Conservation (phyloP, 2,888 invertebrate species). For the Parnassius smintheus region DNA sequence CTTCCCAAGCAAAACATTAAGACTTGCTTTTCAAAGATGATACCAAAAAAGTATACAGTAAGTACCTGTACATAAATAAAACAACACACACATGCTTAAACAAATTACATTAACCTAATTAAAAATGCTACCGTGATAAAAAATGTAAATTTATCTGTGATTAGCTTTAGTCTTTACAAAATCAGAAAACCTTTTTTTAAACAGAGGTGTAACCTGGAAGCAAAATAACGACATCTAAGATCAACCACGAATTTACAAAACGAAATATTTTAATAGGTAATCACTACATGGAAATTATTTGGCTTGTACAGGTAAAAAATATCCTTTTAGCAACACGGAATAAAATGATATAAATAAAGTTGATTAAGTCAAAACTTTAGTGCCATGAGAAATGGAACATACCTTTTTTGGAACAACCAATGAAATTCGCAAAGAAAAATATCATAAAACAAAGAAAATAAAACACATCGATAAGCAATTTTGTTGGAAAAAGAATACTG, state of each 20-base stretch:
- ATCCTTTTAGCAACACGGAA: conserved; percentile 60
- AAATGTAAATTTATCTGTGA: conserved; percentile 80
- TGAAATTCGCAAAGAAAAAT: conserved; percentile 40
- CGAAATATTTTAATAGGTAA: conserved; percentile 55
- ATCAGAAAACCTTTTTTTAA: conserved; percentile 4
- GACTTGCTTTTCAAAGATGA: conserved; percentile 6
- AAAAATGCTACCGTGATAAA: conserved; percentile 47
- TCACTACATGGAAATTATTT: conserved; percentile 71
- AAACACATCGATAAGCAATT: conserved; percentile 79
- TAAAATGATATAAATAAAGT: conserved; percentile 32
- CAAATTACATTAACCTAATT: conserved; percentile 38
- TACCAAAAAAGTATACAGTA: conserved; percentile 7
- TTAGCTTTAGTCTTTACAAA: conserved; percentile 36
- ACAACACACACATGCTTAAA: conserved; percentile 68
- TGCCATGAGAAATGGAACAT: conserved; percentile 50
- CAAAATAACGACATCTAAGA: conserved; percentile 77
- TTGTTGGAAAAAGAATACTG: conserved; percentile 71
- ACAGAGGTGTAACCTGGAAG: conserved; percentile 76
- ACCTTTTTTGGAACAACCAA: conserved; percentile 33
- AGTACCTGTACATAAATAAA: conserved; percentile 30
- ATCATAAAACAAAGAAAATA: conserved; percentile 51
- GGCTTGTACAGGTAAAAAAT: conserved; percentile 49
- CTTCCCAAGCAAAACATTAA: conserved; percentile 17
- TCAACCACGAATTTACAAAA: conserved; percentile 65
- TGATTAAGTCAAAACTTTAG: conserved; percentile 52